Percentiles rank a stretch among this genome's conserved stretches.
Evolutionary conservation across 2,888 invertebrate genomes (phyloP).

Genomic region (Nephrocerus scutellatus): DNA sequence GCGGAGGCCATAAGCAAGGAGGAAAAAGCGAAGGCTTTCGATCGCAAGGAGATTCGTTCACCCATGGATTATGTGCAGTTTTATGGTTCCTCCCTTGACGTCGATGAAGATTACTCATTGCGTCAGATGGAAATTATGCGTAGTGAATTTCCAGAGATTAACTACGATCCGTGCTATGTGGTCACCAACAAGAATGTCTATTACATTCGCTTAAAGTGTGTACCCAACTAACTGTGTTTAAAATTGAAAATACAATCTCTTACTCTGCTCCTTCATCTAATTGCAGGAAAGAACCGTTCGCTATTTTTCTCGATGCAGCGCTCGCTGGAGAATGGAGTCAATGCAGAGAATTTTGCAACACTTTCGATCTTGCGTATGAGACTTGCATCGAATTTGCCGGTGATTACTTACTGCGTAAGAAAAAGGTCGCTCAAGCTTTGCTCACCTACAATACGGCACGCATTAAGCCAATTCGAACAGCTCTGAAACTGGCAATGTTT

Average conservation of each 20-base stretch:
- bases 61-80: slow-evolving; percentile 43
- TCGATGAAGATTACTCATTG: slow-evolving; percentile 35
- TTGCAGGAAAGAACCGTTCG: slow-evolving; percentile 41
- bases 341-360: slow-evolving; percentile 47
- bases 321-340: slow-evolving; percentile 38
- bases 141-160: slow-evolving; percentile 44
- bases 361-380: slow-evolving; percentile 44
- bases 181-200: slow-evolving; percentile 46
- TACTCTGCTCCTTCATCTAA: no score
- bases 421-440: slow-evolving; percentile 68
- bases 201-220: slow-evolving; percentile 42
- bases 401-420: slow-evolving; percentile 68
- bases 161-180: slow-evolving; percentile 46
- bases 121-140: slow-evolving; percentile 45
- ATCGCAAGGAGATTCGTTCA: slow-evolving; percentile 38
- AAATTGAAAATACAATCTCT: background rate
- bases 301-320: slow-evolving; percentile 44
- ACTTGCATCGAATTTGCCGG: slow-evolving; percentile 67
- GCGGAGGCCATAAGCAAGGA: slow-evolving; percentile 34
- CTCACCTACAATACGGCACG: slow-evolving; percentile 74
- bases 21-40: slow-evolving; percentile 39
- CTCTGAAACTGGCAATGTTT: slow-evolving; percentile 47
- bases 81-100: slow-evolving; percentile 35
- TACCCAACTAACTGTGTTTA: background rate
- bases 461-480: slow-evolving; percentile 47